Percentiles rank a stretch among this genome's conserved stretches.
These are phyloP conservation scores for Gallirallus australis DNA, from an alignment of 2,797 vertebrate species.

Conservation along the genomic window DNA sequence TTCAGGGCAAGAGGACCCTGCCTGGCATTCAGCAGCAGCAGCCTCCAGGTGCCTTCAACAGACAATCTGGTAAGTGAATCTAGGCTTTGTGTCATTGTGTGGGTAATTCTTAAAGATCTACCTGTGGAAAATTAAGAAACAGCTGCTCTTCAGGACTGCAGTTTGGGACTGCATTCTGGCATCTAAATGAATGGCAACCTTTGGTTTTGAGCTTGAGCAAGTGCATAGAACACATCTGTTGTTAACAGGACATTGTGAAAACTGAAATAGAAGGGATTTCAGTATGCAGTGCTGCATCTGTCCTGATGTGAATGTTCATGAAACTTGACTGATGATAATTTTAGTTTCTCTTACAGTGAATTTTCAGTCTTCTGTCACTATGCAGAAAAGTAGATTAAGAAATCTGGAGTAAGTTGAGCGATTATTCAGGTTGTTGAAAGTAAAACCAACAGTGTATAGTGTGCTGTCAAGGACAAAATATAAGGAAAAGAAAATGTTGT, in stretches of 20 bases:
- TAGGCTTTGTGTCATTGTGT: not conserved
- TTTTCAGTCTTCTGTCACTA: not conserved
- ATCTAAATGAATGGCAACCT: not conserved
- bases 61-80: constrained; percentile 85
- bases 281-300: accelerated
- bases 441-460: not conserved
- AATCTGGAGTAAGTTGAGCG: not conserved
- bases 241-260: not conserved
- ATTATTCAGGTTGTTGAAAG: not conserved
- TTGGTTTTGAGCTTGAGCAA: not conserved
- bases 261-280: not conserved
- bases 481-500: not conserved
- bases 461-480: not conserved
- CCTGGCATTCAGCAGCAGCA: constrained; percentile 93
- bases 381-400: not conserved
- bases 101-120: not conserved
- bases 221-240: not conserved
- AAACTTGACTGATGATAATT: not conserved
- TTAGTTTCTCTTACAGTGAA: not conserved
- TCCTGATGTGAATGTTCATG: not conserved
- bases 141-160: not conserved
- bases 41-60: constrained; percentile 85
- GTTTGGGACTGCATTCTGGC: not conserved
- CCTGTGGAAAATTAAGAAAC: not conserved
- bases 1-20: constrained; percentile 95